Evolutionary conservation across 2,797 vertebrate species (phyloP), one percentile per base, ranked within the genome.

Genomic region (Oophaga sylvatica): DNA sequence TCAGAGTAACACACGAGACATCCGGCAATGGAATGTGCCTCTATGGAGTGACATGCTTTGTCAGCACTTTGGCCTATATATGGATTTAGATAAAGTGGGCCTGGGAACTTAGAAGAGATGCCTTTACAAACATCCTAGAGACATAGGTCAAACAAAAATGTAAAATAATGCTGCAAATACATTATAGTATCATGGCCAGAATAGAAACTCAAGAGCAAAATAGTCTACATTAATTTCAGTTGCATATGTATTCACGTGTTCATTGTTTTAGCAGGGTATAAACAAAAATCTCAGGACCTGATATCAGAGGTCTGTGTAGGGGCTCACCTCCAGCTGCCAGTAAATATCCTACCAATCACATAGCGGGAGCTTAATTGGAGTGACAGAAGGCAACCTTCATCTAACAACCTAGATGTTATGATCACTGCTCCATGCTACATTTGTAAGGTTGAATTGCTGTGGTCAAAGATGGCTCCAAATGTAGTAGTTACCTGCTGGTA

Each of bases 31-130:
- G 73, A 76, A 53, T 76, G 45, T 53, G 73, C 10, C 17, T 75
- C 41, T 75, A 19, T 22, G 20, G 11, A 56, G 22, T 76, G 45
- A 76, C 22, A 76, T 15, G 73, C 15, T 53, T 56, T 76, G 22
- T 56, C 10, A 22, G 45, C 48, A 56, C 73, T 56, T 56, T 53
- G 48, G 45, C 45, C 45, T 76, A 76, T 76, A 26, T 76, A 53
- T 76, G 45, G 73, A 76, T 76, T 48, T 22, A 76, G 73, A 76
- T 76, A 76, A 76, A 22, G 13, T 76, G 73, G 22, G 12, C 73
- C 45, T 76, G 73, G 73, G 73, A 76, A 76, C 22, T 13, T 26
- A 56, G 22, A 53, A 56, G 48, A 16, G 73, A 56, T 45, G n/a
- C 71, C 73, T 56, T 76, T 15, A 26, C 22, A 76, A 76, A 13